phyloP scores from a whole-genome alignment of 2,888 invertebrate genomes.

The Eristalinus sepulchralis region DNA sequence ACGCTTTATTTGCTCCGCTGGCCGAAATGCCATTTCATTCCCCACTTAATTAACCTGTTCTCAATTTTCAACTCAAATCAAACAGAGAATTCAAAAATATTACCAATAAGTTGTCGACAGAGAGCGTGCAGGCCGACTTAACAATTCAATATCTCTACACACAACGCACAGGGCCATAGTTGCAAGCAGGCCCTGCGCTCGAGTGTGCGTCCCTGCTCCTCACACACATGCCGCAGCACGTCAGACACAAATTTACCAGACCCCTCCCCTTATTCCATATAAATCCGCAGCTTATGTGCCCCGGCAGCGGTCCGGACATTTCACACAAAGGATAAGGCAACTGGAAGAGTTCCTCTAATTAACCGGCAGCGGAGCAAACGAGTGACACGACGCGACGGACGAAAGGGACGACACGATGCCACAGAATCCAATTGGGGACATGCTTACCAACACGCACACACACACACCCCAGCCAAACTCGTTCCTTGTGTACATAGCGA shows the following conservation, averaged over 20 bases:
- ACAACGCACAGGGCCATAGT: constrained; percentile 31
- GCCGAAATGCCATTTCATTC: constrained; percentile 69
- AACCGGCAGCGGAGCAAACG: constrained; percentile 24
- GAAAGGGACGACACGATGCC: background rate
- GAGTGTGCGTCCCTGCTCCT: constrained; percentile 48
- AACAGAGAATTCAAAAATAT: constrained; percentile 70
- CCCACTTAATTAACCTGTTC: constrained; percentile 71
- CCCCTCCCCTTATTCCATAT: constrained; percentile 63
- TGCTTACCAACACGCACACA: background rate
- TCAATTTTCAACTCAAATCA: constrained; percentile 70
- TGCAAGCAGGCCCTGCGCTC: constrained; percentile 48
- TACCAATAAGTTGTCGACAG: constrained; percentile 71
- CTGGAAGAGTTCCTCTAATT: constrained; percentile 68
- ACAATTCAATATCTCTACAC: constrained; percentile 55
- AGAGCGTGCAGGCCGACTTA: constrained; percentile 67
- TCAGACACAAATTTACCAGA: constrained; percentile 49
- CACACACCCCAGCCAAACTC: constrained; percentile 8
- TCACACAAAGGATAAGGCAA: constrained; percentile 61
- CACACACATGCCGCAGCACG: constrained; percentile 33
- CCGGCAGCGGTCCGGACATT: background rate
- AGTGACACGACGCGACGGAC: background rate
- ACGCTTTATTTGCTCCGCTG: constrained; percentile 64
- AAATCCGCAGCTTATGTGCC: constrained; percentile 46
- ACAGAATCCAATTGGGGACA: constrained; percentile 52
- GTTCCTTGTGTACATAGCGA: constrained; percentile 39